Conservation (phyloP, 2,888 invertebrate species). For the Eristalis arbustorum region DNA sequence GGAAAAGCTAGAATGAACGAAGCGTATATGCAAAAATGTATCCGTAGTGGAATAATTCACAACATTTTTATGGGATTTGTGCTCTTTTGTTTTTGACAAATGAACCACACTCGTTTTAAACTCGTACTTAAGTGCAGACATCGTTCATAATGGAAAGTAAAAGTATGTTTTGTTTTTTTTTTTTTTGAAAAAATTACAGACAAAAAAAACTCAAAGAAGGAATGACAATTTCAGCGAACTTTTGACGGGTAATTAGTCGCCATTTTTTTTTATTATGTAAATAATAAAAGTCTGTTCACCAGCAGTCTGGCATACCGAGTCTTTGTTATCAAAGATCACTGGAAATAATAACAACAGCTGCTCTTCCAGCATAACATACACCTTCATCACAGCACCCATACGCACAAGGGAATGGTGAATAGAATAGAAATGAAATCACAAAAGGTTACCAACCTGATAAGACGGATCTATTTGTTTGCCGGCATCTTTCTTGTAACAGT, state of each 20-base stretch:
- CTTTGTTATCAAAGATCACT: conserved; percentile 32
- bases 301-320: not conserved
- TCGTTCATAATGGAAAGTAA: conserved; percentile 3
- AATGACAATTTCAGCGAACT: not conserved
- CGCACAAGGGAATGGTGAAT: not conserved
- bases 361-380: not conserved
- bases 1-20: not conserved
- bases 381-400: not conserved
- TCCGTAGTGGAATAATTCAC: not conserved
- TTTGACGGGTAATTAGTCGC: not conserved
- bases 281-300: not conserved
- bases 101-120: not conserved
- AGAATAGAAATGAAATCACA: not conserved
- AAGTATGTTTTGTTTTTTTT: not conserved
- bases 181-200: too few relatives aligned
- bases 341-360: conserved; percentile 11
- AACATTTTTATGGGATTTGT: not conserved
- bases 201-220: not conserved
- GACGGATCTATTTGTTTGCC: conserved; percentile 6
- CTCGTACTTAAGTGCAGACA: not conserved
- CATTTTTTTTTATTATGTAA: not conserved
- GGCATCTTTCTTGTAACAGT: not conserved
- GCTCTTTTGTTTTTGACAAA: not conserved
- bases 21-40: not conserved
- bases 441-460: conserved; percentile 59